These are phyloP conservation scores for Pseudochaenichthys georgianus DNA, from an alignment of 2,797 vertebrate species.

Conservation along the genomic window DNA sequence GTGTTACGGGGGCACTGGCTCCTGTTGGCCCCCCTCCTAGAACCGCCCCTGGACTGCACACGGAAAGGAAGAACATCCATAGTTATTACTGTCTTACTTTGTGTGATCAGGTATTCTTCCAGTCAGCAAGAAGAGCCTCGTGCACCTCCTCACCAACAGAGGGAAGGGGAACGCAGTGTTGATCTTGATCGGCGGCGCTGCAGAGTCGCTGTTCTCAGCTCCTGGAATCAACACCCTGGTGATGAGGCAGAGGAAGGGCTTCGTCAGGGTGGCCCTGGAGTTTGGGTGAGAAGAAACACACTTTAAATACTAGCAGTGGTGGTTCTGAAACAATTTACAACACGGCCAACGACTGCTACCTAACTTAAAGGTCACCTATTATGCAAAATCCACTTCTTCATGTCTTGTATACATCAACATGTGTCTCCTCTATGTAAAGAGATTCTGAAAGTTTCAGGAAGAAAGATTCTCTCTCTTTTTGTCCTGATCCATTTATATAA, in stretches of 20 bases:
- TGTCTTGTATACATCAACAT: no score
- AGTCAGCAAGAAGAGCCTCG: constrained; percentile 87
- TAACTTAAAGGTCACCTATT: no score
- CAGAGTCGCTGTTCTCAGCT: constrained; percentile 88
- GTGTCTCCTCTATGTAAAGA: no score
- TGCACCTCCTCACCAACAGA: constrained; percentile 84
- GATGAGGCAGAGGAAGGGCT: constrained; percentile 91
- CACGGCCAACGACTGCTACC: no score
- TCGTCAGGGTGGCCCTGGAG: constrained; percentile 91
- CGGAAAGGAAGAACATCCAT: neutral
- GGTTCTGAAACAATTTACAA: no score
- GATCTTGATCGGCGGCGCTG: constrained; percentile 92
- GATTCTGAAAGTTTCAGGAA: no score
- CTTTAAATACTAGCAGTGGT: neutral
- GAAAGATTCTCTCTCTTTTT: no score
- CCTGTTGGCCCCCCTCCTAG: no score
- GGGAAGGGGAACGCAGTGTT: constrained; percentile 90
- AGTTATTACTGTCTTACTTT: constrained; percentile 15
- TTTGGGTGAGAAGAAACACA: constrained; percentile 86
- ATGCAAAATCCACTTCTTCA: no score
- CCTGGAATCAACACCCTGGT: constrained; percentile 87
- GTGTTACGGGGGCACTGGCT: no score
- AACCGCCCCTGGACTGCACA: neutral
- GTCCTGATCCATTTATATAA: no score
- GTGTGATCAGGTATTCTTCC: constrained; percentile 86